Conservation (phyloP, 2,888 invertebrate genomes). For the Nasonia oneida region DNA sequence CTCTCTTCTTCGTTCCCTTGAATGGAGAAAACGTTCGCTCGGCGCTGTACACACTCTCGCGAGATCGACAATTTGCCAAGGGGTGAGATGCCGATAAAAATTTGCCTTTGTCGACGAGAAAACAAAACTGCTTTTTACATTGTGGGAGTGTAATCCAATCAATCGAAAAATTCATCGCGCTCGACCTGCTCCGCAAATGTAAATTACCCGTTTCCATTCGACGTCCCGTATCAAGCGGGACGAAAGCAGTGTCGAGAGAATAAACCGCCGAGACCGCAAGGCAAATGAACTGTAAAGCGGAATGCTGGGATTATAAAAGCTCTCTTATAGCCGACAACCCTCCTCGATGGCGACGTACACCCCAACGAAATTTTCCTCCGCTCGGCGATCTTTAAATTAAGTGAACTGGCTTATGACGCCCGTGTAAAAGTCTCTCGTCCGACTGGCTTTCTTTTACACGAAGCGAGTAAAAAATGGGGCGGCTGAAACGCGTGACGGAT, state of each 20-base stretch:
- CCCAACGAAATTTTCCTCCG: constrained; percentile 62
- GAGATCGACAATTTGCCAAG: constrained; percentile 72
- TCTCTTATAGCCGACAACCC: constrained; percentile 51
- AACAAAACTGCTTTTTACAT: not conserved
- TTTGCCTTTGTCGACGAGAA: constrained; percentile 17
- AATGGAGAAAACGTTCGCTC: constrained; percentile 11
- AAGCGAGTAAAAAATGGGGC: constrained; percentile 48
- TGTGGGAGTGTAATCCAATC: not conserved
- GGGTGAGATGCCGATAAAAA: constrained; percentile 35
- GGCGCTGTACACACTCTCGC: not conserved
- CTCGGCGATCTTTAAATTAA: constrained; percentile 76
- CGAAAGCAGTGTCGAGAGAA: not conserved
- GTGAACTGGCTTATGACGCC: constrained; percentile 76
- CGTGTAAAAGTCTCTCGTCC: constrained; percentile 72
- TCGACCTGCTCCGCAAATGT: not conserved
- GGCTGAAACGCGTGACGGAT: constrained; percentile 74
- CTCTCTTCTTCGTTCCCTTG: constrained; percentile 64
- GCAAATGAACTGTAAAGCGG: constrained; percentile 75
- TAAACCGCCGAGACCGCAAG: constrained; percentile 64
- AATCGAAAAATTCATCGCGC: not conserved
- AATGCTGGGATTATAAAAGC: constrained; percentile 72
- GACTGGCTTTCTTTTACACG: constrained; percentile 67
- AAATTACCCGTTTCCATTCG: constrained; percentile 24
- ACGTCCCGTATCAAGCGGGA: constrained; percentile 7
- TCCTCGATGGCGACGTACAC: not conserved